Conservation (phyloP, 2,888 invertebrate species). For the Pseudococcus longispinus region DNA sequence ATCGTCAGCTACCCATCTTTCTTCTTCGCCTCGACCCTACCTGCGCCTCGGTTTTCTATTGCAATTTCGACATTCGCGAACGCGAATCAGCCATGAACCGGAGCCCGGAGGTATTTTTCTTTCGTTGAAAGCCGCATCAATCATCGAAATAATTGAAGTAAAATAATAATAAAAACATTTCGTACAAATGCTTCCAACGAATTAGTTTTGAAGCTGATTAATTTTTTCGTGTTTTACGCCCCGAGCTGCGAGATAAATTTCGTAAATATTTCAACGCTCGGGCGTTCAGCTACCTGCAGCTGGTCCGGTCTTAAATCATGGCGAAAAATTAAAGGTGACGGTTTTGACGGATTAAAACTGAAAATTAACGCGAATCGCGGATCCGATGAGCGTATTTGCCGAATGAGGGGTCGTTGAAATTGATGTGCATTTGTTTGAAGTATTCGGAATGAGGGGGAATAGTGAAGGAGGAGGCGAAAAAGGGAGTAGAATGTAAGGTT, state of each 20-base stretch:
- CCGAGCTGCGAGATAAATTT: neutral
- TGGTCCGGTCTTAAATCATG: neutral
- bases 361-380: neutral
- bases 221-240: conserved; percentile 1
- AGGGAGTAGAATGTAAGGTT: too few species aligned
- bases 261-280: neutral
- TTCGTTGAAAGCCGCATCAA: conserved; percentile 13
- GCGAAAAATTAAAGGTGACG: conserved; percentile 17
- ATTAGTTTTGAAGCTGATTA: conserved; percentile 26
- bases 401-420: neutral
- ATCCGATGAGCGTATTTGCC: neutral
- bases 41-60: neutral
- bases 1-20: neutral
- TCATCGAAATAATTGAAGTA: conserved; percentile 12
- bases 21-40: neutral
- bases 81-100: conserved; percentile 11
- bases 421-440: neutral
- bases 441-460: neutral
- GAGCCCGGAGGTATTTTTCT: conserved; percentile 8
- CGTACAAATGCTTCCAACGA: conserved; percentile 22
- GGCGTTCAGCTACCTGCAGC: neutral
- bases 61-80: neutral
- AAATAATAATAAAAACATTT: conserved; percentile 22
- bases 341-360: conserved; percentile 13
- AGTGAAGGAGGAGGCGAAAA: neutral